A percentile compares a stretch with the other conserved stretches of the same genome.
Evolutionary conservation across 2,888 invertebrate genomes (phyloP).

Genomic region (Hydrotaea cyrtoneurina): DNA sequence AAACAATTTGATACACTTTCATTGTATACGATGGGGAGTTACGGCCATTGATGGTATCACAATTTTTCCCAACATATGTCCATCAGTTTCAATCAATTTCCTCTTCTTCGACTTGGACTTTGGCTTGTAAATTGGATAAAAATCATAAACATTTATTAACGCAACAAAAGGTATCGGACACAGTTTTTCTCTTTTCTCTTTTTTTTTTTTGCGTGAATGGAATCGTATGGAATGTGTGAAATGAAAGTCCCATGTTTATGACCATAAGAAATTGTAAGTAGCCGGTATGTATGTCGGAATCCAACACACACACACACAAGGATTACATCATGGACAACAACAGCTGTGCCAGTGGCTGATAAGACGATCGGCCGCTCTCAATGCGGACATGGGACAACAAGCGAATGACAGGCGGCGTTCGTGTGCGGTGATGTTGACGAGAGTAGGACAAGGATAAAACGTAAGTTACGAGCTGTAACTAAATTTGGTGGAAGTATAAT

Average conservation of each 20-base stretch:
- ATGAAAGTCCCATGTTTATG: conserved; percentile 60
- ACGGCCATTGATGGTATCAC: not conserved
- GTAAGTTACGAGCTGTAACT: conserved; percentile 63
- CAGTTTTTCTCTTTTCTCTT: no score
- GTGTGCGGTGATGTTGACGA: not conserved
- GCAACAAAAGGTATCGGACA: not conserved
- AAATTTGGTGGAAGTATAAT: conserved; percentile 43
- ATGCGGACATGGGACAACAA: not conserved
- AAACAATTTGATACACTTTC: conserved; percentile 65
- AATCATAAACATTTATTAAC: conserved; percentile 60
- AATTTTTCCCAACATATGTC: conserved; percentile 46
- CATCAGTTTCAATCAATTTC: conserved; percentile 40
- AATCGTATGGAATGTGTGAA: conserved; percentile 49
- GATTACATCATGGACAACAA: conserved; percentile 62
- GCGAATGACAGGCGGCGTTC: conserved; percentile 1
- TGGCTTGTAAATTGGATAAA: conserved; percentile 46
- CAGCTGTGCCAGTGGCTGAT: conserved; percentile 54
- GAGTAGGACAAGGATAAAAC: conserved; percentile 22
- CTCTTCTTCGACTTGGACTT: not conserved
- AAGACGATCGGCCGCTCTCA: not conserved
- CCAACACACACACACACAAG: conserved; percentile 2
- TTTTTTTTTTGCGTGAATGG: not conserved
- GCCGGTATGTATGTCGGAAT: conserved; percentile 31
- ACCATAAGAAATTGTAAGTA: conserved; percentile 64
- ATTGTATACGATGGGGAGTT: not conserved